Percentiles rank a stretch among this genome's conserved stretches.
These are phyloP conservation scores for Leptopilina boulardi DNA, from an alignment of 1,140 invertebrate species.

Conservation along the genomic window DNA sequence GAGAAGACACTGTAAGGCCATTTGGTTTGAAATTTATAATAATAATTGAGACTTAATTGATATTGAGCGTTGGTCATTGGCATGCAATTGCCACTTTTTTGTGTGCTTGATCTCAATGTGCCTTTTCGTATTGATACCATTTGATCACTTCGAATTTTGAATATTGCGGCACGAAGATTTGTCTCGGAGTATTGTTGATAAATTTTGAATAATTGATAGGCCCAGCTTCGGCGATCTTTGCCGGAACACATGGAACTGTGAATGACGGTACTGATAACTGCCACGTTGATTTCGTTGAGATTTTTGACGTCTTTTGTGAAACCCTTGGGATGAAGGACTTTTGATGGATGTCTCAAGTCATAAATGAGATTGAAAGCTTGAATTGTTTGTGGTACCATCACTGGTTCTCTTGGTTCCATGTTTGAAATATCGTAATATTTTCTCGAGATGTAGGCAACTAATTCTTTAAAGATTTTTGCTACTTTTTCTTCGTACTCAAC, in stretches of 20 bases:
- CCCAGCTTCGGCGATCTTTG: conserved; percentile 79
- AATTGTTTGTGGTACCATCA: conserved; percentile 67
- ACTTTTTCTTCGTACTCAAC: conserved; percentile 62
- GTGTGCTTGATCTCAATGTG: conserved; percentile 61
- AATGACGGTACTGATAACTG: conserved; percentile 76
- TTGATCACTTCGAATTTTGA: conserved; percentile 77
- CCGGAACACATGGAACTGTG: conserved; percentile 80
- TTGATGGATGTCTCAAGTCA: conserved; percentile 63
- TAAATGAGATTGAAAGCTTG: conserved; percentile 75
- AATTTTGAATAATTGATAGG: conserved; percentile 82
- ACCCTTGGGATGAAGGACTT: conserved; percentile 45
- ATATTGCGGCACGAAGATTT: conserved; percentile 78
- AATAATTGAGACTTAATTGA: conserved; percentile 75
- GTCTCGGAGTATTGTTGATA: conserved; percentile 84
- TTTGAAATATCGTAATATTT: conserved; percentile 71
- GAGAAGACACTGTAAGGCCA: conserved; percentile 75
- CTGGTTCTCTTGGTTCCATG: conserved; percentile 62
- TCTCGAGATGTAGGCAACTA: conserved; percentile 69
- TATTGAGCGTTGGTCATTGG: conserved; percentile 78
- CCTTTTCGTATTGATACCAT: conserved; percentile 78
- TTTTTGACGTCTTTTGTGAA: conserved; percentile 64
- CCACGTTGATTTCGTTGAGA: conserved; percentile 67
- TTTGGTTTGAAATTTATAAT: conserved; percentile 76
- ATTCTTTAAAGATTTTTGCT: conserved; percentile 65
- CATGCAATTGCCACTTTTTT: conserved; percentile 72